A percentile compares a stretch with the other conserved stretches of the same genome.
Evolutionary conservation across 1,140 invertebrate genomes (phyloP).

Genomic region (Dolichoris vasculosae): DNA sequence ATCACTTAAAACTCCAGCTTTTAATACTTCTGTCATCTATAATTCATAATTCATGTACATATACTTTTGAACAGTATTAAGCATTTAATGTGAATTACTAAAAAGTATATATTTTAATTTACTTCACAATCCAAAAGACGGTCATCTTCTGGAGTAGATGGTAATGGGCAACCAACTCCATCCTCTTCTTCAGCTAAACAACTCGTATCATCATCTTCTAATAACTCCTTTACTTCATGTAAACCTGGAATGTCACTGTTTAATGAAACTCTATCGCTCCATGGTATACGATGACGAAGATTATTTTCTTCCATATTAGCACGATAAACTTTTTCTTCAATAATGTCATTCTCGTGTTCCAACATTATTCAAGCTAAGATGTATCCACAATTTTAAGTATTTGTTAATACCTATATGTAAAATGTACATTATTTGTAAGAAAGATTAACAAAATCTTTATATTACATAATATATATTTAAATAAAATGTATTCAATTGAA

Average conservation of each 20-base stretch:
- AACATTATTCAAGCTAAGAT: slow-evolving; percentile 24
- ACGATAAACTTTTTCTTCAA: slow-evolving; percentile 49
- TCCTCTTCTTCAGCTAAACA: slow-evolving; percentile 84
- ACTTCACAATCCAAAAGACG: slow-evolving; percentile 86
- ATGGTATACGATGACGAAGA: slow-evolving; percentile 70
- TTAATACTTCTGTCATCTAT: slow-evolving; percentile 86
- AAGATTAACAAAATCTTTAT: not conserved
- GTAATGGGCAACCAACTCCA: slow-evolving; percentile 86
- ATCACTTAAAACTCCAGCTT: slow-evolving; percentile 86
- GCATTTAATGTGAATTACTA: not conserved
- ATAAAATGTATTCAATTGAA: not conserved
- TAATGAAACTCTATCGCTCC: slow-evolving; percentile 68
- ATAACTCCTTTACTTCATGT: slow-evolving; percentile 73
- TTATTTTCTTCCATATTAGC: slow-evolving; percentile 53
- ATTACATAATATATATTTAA: not conserved
- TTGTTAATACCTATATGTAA: slow-evolving; percentile 37
- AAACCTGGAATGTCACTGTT: slow-evolving; percentile 69
- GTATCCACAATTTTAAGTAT: not conserved
- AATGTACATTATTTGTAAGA: not conserved
- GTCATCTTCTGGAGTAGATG: slow-evolving; percentile 90
- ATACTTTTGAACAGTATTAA: not conserved
- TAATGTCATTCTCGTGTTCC: slow-evolving; percentile 44
- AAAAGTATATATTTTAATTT: slow-evolving; percentile 3
- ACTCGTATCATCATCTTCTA: slow-evolving; percentile 77
- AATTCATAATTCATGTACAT: slow-evolving; percentile 46